Conservation (phyloP, 1,140 invertebrate genomes). For the Cardiocondyla obscurior region DNA sequence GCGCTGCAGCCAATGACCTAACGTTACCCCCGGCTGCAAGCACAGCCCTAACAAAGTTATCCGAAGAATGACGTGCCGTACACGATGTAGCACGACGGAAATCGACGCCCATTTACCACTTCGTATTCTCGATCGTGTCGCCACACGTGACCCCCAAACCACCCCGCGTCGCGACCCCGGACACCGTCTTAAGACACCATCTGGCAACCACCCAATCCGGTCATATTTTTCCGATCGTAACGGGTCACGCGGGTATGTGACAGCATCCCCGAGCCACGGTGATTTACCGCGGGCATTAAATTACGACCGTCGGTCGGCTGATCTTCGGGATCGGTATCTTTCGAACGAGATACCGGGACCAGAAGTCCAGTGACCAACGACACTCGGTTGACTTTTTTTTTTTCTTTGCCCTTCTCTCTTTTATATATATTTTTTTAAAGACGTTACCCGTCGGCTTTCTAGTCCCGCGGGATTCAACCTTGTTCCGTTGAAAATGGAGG, state of each 20-base stretch:
- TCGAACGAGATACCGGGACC: conserved; percentile 14
- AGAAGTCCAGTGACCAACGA: conserved; percentile 23
- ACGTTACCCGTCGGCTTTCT: conserved; percentile 26
- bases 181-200: conserved; percentile 31
- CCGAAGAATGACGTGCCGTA: conserved; percentile 39
- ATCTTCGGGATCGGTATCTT: conserved; percentile 58
- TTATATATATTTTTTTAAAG: background rate
- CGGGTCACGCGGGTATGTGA: conserved; percentile 38
- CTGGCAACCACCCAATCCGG: conserved; percentile 30
- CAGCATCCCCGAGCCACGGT: conserved; percentile 50
- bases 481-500: conserved; percentile 40
- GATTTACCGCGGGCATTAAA: conserved; percentile 66
- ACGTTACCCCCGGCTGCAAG: conserved; percentile 35
- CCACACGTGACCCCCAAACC: conserved; percentile 12
- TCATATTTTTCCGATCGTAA: conserved; percentile 62
- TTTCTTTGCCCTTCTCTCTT: background rate
- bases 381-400: conserved; percentile 15
- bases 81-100: conserved; percentile 6
- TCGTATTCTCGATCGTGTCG: conserved; percentile 26
- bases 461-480: conserved; percentile 5
- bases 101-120: conserved; percentile 25
- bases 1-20: conserved; percentile 48
- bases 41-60: conserved; percentile 58
- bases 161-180: background rate
- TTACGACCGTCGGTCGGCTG: conserved; percentile 59